These are phyloP conservation scores for Chiloscyllium plagiosum DNA, from an alignment of 2,113 vertebrate genomes.

Conservation along the genomic window DNA sequence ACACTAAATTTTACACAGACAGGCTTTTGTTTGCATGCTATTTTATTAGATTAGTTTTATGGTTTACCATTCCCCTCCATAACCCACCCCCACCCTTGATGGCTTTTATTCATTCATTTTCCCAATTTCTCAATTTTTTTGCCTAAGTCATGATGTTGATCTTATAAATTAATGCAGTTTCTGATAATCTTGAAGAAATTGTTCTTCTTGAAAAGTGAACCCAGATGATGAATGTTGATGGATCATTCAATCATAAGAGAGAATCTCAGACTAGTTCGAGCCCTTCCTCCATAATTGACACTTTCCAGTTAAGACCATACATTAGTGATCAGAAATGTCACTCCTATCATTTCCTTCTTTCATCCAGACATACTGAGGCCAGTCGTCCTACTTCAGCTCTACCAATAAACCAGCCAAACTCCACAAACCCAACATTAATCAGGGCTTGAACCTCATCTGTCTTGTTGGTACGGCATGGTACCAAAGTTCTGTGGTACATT, in stretches of 20 bases:
- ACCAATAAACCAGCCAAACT: background rate
- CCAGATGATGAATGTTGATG: background rate
- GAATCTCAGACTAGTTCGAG: background rate
- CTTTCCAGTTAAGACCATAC: background rate
- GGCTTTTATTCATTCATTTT: background rate
- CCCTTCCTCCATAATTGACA: background rate
- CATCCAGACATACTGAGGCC: background rate
- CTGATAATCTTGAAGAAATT: background rate
- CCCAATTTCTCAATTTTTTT: background rate
- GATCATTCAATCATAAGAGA: background rate
- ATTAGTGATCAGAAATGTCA: background rate
- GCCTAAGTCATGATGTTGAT: background rate
- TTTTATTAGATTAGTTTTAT: background rate
- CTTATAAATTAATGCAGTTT: background rate
- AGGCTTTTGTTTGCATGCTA: background rate
- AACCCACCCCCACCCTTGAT: too few species aligned
- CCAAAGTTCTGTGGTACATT: background rate
- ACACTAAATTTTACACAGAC: too few species aligned
- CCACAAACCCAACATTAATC: background rate
- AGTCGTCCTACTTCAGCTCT: background rate
- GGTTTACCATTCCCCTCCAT: background rate
- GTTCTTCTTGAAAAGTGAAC: background rate
- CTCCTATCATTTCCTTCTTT: background rate
- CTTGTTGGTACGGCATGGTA: background rate
- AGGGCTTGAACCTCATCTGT: background rate